phyloP scores from a whole-genome alignment of 2,888 invertebrate species.

The Andrena trimmerana region DNA sequence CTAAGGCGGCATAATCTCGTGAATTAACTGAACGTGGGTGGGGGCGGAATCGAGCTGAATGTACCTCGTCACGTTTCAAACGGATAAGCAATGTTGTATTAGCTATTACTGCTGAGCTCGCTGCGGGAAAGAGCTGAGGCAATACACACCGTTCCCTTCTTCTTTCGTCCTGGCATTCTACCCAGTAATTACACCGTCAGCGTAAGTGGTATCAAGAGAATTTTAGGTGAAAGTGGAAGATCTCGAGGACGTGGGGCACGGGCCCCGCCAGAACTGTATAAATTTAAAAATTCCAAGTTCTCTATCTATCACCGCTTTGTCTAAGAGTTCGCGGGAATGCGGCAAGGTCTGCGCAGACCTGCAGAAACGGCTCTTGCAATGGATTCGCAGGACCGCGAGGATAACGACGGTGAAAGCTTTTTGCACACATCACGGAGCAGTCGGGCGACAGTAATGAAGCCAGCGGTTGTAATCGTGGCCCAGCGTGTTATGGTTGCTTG shows the following conservation, averaged over 20 bases:
- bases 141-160: no score
- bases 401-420: constrained; percentile 58
- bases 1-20: constrained; percentile 58
- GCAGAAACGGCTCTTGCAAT: constrained; percentile 40
- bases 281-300: neutral
- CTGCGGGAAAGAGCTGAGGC: no score
- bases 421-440: constrained; percentile 37
- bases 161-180: no score
- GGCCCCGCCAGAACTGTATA: no score
- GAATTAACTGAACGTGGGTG: constrained; percentile 24
- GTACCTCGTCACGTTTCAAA: neutral
- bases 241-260: no score
- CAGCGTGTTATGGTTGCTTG: constrained; percentile 51
- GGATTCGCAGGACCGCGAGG: constrained; percentile 36
- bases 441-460: constrained; percentile 55
- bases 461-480: constrained; percentile 45
- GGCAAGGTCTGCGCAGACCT: neutral
- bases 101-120: no score
- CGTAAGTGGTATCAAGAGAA: no score
- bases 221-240: no score
- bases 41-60: neutral
- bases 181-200: no score
- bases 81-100: no score
- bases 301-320: neutral
- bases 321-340: neutral